phyloP scores from a whole-genome alignment of 1,140 invertebrate genomes.

The Drosophila burlai region DNA sequence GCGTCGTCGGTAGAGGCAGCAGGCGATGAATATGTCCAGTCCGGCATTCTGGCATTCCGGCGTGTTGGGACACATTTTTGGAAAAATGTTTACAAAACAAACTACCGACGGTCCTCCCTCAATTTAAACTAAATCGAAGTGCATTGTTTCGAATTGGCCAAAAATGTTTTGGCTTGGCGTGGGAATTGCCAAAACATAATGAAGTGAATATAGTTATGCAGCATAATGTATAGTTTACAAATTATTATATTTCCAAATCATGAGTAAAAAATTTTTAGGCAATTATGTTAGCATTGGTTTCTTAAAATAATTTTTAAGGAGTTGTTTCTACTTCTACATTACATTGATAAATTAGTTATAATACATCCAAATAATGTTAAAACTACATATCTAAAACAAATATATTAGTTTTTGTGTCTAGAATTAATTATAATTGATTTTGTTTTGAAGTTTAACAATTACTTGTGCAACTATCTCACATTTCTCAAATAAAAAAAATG shows the following conservation, averaged over 20 bases:
- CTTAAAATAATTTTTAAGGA: background rate
- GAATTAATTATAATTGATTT: background rate
- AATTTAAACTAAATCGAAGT: constrained; percentile 68
- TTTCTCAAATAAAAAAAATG: background rate
- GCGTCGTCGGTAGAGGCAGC: constrained; percentile 33
- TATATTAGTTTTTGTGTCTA: background rate
- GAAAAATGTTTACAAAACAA: constrained; percentile 81
- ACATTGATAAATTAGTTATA: background rate
- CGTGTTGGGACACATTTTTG: constrained; percentile 64
- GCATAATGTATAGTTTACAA: background rate
- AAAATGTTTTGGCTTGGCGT: constrained; percentile 24
- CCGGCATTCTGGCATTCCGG: background rate
- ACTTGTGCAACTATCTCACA: background rate
- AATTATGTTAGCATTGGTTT: background rate
- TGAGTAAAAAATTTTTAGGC: too few relatives aligned
- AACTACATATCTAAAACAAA: background rate
- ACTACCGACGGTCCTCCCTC: constrained; percentile 43
- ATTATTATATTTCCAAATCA: background rate
- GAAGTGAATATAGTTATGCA: background rate
- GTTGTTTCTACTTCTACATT: background rate
- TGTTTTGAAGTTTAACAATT: background rate
- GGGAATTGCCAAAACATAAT: constrained; percentile 38
- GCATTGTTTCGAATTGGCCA: constrained; percentile 52
- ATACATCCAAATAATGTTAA: background rate
- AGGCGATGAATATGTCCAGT: constrained; percentile 20